Percentiles rank a stretch among this genome's conserved stretches.
phyloP scores from a whole-genome alignment of 2,797 vertebrate species.

The Champsocephalus esox region DNA sequence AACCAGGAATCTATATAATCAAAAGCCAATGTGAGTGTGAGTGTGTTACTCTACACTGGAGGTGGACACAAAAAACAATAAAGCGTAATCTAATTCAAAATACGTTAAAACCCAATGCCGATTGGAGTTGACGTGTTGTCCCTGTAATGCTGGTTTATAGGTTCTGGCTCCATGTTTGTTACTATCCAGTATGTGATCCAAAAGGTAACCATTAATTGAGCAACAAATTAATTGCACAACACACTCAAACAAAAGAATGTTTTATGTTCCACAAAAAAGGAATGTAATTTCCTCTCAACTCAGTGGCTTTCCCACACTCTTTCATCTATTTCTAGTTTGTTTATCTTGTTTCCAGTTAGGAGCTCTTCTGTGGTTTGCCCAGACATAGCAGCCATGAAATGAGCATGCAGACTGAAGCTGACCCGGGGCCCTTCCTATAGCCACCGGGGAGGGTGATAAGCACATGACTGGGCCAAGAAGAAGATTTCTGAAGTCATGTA shows the following conservation, averaged over 20 bases:
- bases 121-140: not conserved
- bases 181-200: not conserved
- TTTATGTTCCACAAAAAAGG: slow-evolving; percentile 32
- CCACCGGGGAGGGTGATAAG: slow-evolving; percentile 58
- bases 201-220: not conserved
- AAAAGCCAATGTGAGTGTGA: not conserved
- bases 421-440: slow-evolving; percentile 40
- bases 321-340: slow-evolving; percentile 68
- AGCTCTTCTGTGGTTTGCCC: slow-evolving; percentile 41
- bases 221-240: not conserved
- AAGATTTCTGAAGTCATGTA: slow-evolving; percentile 39
- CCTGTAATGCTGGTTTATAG: not conserved
- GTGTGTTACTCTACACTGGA: not conserved
- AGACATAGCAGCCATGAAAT: slow-evolving; percentile 47
- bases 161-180: not conserved
- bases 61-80: not conserved
- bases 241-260: slow-evolving; percentile 19
- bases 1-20: slow-evolving; percentile 1
- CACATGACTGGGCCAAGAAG: slow-evolving; percentile 62
- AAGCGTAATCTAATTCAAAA: not conserved
- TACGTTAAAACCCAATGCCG: not conserved
- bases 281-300: slow-evolving; percentile 29
- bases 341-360: slow-evolving; percentile 56
- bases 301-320: slow-evolving; percentile 61
- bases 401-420: slow-evolving; percentile 48